A percentile compares a stretch with the other conserved stretches of the same genome.
phyloP scores from a whole-genome alignment of 1,140 invertebrate genomes.

The Leucophenga varia region DNA sequence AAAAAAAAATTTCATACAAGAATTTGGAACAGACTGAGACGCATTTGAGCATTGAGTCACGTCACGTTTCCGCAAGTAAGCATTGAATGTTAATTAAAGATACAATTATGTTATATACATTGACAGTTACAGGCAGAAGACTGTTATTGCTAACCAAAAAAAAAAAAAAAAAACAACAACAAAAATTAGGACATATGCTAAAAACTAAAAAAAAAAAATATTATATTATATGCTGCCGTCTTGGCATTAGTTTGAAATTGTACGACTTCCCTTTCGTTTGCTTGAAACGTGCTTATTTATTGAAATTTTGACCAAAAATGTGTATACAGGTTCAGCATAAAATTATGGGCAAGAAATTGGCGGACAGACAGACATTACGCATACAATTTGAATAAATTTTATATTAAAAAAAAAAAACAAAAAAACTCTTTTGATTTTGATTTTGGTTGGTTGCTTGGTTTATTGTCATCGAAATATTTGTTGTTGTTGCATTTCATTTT shows the following conservation, averaged over 20 bases:
- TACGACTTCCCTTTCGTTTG: slow-evolving; percentile 52
- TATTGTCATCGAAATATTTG: no score
- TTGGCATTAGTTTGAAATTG: slow-evolving; percentile 12
- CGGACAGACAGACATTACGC: slow-evolving; percentile 23
- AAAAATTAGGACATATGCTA: slow-evolving; percentile 35
- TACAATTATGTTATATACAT: no score
- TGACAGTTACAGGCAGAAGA: neutral
- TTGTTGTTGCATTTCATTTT: no score
- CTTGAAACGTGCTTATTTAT: slow-evolving; percentile 19
- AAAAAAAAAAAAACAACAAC: slow-evolving; percentile 38
- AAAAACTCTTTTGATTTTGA: no score
- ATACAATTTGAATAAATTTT: slow-evolving; percentile 47
- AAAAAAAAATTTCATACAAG: no score
- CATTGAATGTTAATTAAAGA: slow-evolving; percentile 39
- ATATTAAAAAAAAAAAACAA: no score
- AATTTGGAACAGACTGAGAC: slow-evolving; percentile 38
- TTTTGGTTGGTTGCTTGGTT: no score
- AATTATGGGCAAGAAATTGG: slow-evolving; percentile 46
- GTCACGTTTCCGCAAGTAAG: slow-evolving; percentile 10
- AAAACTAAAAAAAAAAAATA: slow-evolving; percentile 28
- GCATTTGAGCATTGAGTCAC: slow-evolving; percentile 29
- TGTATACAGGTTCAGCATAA: neutral
- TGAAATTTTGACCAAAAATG: neutral
- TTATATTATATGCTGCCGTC: neutral
- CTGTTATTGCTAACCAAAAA: slow-evolving; percentile 8